phyloP scores from a whole-genome alignment of 64 coral and sea anemone genomes.

The Actinia equina region DNA sequence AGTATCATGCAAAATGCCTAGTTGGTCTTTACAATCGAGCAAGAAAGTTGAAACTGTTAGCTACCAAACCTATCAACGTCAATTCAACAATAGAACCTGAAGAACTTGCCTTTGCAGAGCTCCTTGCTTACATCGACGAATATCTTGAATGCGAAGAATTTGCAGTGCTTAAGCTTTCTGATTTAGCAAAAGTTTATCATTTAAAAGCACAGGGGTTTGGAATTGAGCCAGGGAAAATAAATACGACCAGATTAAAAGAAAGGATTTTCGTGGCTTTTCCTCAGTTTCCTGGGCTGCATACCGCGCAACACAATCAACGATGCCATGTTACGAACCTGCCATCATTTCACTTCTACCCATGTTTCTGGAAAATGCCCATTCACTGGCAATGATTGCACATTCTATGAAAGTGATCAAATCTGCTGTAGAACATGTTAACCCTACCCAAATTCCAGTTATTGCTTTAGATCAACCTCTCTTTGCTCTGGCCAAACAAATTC shows the following conservation, averaged over 20 bases:
- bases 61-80: not conserved
- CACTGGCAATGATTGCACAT: slow-evolving; percentile 14
- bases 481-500: not conserved
- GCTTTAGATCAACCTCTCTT: not conserved
- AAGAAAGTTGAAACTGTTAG: not conserved
- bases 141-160: not conserved
- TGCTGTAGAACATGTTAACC: slow-evolving; percentile 4
- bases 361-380: slow-evolving; percentile 50
- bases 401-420: slow-evolving; percentile 23
- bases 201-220: not conserved
- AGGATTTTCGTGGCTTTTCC: slow-evolving; percentile 44
- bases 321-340: slow-evolving; percentile 12
- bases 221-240: slow-evolving; percentile 18
- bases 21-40: slow-evolving; percentile 14
- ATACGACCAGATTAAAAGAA: slow-evolving; percentile 38
- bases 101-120: slow-evolving; percentile 39
- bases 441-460: not conserved
- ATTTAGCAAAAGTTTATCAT: slow-evolving; percentile 10
- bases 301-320: slow-evolving; percentile 27
- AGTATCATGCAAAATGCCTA: not conserved
- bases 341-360: slow-evolving; percentile 22
- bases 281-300: slow-evolving; percentile 36
- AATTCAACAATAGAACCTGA: not conserved
- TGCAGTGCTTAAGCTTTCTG: slow-evolving; percentile 11
- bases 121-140: slow-evolving; percentile 32